Conservation (phyloP, 1,140 invertebrate genomes). For the Anoplophora glabripennis region DNA sequence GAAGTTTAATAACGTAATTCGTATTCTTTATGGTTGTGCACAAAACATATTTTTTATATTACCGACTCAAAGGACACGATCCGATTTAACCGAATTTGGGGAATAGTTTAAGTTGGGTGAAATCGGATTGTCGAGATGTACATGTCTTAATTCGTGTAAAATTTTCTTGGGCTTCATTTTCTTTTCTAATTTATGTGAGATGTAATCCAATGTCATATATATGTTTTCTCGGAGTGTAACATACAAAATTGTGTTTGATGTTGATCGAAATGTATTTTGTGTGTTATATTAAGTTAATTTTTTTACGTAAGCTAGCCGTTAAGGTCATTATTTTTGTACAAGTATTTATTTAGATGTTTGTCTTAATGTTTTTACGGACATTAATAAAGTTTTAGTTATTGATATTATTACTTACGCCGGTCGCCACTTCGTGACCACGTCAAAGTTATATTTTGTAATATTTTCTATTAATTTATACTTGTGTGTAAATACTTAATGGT, state of each 20-base stretch:
- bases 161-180: too few species aligned
- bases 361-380: constrained; percentile 11
- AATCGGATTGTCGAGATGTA: neutral
- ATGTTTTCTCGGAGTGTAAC: constrained; percentile 8
- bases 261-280: constrained; percentile 11
- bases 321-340: constrained; percentile 26
- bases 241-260: neutral
- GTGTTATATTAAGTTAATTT: constrained; percentile 6
- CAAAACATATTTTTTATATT: constrained; percentile 30
- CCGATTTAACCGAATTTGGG: neutral
- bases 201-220: constrained; percentile 14
- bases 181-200: neutral
- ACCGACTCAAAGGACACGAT: neutral
- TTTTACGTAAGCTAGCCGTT: constrained; percentile 10
- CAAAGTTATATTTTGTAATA: constrained; percentile 35
- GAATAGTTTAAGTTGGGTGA: neutral
- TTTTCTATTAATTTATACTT: constrained; percentile 38
- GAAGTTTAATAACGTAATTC: constrained; percentile 9
- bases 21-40: constrained; percentile 28
- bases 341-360: constrained; percentile 30
- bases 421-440: constrained; percentile 13
- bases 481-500: constrained; percentile 36
- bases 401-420: constrained; percentile 19
- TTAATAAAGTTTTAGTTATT: constrained; percentile 23
- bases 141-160: neutral